Evolutionary conservation across 2,113 vertebrate species (phyloP).

Genomic region (Prolemur simus): DNA sequence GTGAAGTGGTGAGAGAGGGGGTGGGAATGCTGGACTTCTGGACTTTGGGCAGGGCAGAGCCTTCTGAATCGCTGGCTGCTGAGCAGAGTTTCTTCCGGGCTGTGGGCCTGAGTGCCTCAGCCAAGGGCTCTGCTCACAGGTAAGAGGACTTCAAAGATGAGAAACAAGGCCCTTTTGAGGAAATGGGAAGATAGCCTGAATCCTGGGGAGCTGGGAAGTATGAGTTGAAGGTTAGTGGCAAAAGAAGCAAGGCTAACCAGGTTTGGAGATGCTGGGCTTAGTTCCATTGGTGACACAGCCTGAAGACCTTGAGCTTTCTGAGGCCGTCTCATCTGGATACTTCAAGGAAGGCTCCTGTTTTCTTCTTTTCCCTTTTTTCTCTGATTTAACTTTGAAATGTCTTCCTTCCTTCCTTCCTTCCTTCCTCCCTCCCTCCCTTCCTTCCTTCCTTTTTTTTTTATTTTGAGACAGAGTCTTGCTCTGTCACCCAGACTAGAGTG

Average conservation of each 20-base stretch:
- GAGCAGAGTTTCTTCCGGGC: constrained; percentile 59
- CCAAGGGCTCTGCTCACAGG: constrained; percentile 16
- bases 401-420: too few species aligned
- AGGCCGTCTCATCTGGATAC: neutral
- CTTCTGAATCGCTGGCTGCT: constrained; percentile 32
- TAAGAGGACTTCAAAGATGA: constrained; percentile 40
- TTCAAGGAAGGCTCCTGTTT: neutral
- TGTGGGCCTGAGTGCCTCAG: constrained; percentile 8
- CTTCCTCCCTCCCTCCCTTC: too few species aligned
- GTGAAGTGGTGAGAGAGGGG: constrained; percentile 52
- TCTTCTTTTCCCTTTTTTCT: neutral
- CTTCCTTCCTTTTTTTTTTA: too few species aligned
- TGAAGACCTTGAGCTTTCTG: neutral
- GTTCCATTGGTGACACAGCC: neutral
- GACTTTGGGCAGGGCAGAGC: constrained; percentile 70
- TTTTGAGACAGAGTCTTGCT: too few species aligned
- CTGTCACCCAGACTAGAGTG: too few species aligned
- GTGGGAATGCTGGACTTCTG: constrained; percentile 67
- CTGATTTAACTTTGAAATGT: neutral
- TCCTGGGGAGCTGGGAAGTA: neutral
- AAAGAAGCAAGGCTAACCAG: neutral
- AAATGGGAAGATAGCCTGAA: neutral
- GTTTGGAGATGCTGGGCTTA: neutral
- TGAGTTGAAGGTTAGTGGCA: neutral
- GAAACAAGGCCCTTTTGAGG: neutral